These are phyloP conservation scores for Aricia artaxerxes DNA, from an alignment of 2,888 invertebrate genomes.

Conservation along the genomic window DNA sequence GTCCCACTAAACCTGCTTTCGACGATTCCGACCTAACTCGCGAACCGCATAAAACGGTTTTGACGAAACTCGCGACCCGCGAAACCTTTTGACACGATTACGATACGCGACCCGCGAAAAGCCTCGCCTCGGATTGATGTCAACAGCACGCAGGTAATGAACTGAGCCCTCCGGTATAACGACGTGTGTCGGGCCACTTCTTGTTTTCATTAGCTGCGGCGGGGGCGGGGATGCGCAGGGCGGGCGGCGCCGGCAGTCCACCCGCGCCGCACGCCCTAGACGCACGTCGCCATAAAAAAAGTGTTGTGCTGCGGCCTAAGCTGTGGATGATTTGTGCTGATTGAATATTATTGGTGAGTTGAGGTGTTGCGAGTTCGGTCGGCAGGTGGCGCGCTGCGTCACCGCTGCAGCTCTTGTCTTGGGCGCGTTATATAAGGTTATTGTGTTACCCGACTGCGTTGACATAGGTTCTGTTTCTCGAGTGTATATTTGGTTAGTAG, in stretches of 20 bases:
- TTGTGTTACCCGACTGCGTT: background rate
- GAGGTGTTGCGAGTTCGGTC: background rate
- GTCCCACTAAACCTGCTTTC: background rate
- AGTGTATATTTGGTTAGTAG: background rate
- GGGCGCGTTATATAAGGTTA: conserved; percentile 22
- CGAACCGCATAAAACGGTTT: background rate
- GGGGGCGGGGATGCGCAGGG: conserved; percentile 46
- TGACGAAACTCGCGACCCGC: background rate
- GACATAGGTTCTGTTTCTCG: background rate
- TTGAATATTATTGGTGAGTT: conserved; percentile 27
- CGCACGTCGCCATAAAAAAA: conserved; percentile 46
- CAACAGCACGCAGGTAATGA: conserved; percentile 28
- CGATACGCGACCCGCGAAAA: conserved; percentile 15
- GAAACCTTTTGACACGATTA: conserved; percentile 10
- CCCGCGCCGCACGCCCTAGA: conserved; percentile 51
- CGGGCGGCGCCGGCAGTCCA: conserved; percentile 54
- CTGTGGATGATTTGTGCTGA: conserved; percentile 34
- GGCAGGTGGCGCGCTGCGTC: conserved; percentile 66
- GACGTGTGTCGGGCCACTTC: conserved; percentile 26
- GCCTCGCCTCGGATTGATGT: background rate
- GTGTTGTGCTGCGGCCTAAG: conserved; percentile 22
- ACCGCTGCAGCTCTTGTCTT: conserved; percentile 66
- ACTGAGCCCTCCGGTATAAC: conserved; percentile 3
- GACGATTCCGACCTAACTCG: background rate
- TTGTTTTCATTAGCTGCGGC: conserved; percentile 41